A percentile compares a stretch with the other conserved stretches of the same genome.
These are phyloP conservation scores for Harpagus bidentatus DNA, from an alignment of 2,113 vertebrate species.

Conservation along the genomic window DNA sequence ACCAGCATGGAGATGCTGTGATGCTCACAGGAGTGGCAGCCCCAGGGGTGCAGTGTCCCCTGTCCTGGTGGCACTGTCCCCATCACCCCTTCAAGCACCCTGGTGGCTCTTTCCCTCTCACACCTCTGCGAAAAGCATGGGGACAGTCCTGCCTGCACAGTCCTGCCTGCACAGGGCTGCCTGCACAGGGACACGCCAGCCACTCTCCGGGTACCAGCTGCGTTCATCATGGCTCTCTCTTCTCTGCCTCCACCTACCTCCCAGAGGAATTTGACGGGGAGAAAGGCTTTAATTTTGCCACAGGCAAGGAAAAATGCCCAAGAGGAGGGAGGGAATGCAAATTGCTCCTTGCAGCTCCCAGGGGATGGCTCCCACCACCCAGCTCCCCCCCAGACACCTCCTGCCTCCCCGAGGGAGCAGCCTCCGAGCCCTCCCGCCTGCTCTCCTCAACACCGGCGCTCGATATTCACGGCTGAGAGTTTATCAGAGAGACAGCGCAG, in stretches of 20 bases:
- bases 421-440: neutral
- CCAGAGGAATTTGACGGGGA: neutral
- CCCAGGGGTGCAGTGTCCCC: neutral
- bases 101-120: neutral
- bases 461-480: conserved; percentile 23
- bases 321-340: neutral
- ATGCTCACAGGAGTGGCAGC: neutral
- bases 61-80: neutral
- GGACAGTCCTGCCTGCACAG: neutral
- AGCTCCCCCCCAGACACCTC: neutral
- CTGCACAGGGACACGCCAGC: neutral
- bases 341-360: neutral
- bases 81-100: neutral
- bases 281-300: neutral
- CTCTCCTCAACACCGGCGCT: neutral
- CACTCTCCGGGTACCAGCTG: neutral
- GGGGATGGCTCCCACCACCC: neutral
- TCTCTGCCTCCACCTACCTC: neutral
- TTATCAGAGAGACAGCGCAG: conserved; percentile 49
- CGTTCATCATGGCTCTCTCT: neutral
- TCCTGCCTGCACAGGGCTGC: neutral
- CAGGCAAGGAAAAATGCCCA: neutral
- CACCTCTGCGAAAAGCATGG: neutral
- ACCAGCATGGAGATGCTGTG: neutral
- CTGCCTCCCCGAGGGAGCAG: too few species aligned